Evolutionary conservation across 2,888 invertebrate species (phyloP), one percentile per base, ranked within the genome.

Genomic region (Globia sparganii): DNA sequence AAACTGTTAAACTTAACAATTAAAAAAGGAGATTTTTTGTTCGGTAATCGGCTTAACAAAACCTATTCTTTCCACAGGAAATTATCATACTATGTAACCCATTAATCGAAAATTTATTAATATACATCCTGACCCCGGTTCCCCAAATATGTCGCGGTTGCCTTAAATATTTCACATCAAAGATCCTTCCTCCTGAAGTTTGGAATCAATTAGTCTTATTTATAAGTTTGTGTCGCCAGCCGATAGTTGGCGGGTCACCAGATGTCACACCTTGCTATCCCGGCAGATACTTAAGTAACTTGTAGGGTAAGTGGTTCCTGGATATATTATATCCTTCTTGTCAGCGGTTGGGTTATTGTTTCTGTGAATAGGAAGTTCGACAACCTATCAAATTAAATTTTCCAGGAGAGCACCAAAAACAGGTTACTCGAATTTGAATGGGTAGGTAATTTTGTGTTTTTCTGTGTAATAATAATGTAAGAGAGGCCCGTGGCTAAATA

Each of bases 151-250:
- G 49, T 73, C n/a, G 18, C 13, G 37, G 25, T 43, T 25, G 9
- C n/a, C 15, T 49, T 5, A 49, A 72, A 72, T 83, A 79, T 80
- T 72, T 70, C 31, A 85, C 58, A 66, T 80, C 76, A 62, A 67
- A 76, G 69, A 76, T 61, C 31, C 58, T 71, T 62, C 49, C 56
- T 34, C 4, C 2, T 25, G 18, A 80, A 85, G 49, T 85, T 85
- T 70, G 9, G 6, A 34, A 69, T 31, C 68, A 72, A 84, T 82
- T 75, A 80, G 70, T 75, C 31, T 46, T 58, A 28, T 37, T 53
- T n/a, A 46, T n/a, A 64, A 79, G 68, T 84, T 84, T 71, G 37
- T 68, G 46, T 65, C 18, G 5, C 18, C 61, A 59, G 15, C 18
- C 25, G 25, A 53, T 72, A 53, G 13, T 21, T 56, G 61, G 56